Conservation (phyloP, 2,888 invertebrate genomes). For the Hirtodrosophila confusa region DNA sequence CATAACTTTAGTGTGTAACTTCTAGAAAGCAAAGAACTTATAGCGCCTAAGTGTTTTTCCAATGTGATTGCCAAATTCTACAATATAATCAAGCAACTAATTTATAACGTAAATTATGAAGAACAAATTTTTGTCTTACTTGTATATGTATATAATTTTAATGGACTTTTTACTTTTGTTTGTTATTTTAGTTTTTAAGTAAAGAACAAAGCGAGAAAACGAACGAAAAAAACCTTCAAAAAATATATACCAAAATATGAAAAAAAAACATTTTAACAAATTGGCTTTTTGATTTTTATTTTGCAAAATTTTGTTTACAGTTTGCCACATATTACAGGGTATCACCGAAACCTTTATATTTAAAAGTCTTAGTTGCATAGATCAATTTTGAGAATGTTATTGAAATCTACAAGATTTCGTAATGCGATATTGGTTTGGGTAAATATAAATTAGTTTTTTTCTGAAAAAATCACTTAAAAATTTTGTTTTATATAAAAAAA, state of each 20-base stretch:
- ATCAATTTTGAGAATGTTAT: background rate
- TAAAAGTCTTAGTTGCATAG: background rate
- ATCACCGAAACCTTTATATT: background rate
- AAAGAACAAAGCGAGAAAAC: constrained; percentile 7
- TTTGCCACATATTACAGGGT: background rate
- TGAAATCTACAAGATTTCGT: background rate
- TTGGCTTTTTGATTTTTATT: constrained; percentile 49
- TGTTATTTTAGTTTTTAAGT: constrained; percentile 78
- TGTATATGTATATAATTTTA: constrained; percentile 49
- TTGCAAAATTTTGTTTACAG: background rate
- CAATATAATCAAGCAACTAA: constrained; percentile 55
- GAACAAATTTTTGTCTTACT: constrained; percentile 27
- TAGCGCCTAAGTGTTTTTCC: constrained; percentile 77
- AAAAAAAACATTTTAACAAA: constrained; percentile 22
- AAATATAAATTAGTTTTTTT: too few relatives aligned
- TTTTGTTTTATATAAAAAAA: too few relatives aligned
- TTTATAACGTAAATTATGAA: constrained; percentile 47
- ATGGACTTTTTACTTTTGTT: constrained; percentile 61
- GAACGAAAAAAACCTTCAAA: constrained; percentile 24
- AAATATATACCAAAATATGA: constrained; percentile 46
- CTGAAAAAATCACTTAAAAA: too few relatives aligned
- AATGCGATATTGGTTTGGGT: too few relatives aligned
- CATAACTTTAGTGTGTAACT: constrained; percentile 40
- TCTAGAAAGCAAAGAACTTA: constrained; percentile 71
- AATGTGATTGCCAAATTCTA: constrained; percentile 80